These are phyloP conservation scores for Pipistrellus pygmaeus DNA, from an alignment of 2,797 vertebrate species.

Conservation along the genomic window DNA sequence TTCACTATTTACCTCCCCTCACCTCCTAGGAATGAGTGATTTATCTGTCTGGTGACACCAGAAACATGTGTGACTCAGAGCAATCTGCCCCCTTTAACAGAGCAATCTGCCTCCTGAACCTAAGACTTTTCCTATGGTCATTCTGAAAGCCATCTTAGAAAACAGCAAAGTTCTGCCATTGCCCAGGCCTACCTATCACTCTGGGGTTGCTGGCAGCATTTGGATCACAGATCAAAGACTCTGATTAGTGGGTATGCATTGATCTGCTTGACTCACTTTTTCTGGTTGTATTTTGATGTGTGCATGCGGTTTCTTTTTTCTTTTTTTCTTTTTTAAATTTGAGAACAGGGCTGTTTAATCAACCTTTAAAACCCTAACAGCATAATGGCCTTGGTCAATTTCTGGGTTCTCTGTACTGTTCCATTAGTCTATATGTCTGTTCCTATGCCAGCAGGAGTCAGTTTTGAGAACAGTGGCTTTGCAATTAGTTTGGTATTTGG, in stretches of 20 bases:
- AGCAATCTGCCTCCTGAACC: neutral
- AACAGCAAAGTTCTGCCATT: neutral
- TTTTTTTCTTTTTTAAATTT: constrained; percentile 2
- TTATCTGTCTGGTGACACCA: neutral
- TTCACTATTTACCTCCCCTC: neutral
- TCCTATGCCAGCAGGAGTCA: too few species aligned
- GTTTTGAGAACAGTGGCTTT: too few species aligned
- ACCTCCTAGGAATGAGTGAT: neutral
- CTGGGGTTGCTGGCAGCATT: neutral
- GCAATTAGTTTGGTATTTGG: too few species aligned
- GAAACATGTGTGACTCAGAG: neutral
- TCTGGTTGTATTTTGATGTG: neutral
- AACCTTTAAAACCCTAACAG: constrained; percentile 3
- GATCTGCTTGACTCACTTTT: neutral
- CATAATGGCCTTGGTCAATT: neutral
- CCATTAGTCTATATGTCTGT: too few species aligned
- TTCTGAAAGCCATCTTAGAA: neutral
- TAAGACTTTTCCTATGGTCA: neutral
- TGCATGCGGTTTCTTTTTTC: too few species aligned
- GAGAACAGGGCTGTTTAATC: constrained; percentile 4
- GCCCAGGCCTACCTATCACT: neutral
- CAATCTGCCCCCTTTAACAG: neutral
- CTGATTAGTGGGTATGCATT: neutral
- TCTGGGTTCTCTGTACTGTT: too few species aligned
- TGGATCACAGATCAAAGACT: constrained; percentile 19